Conservation (phyloP, 2,797 vertebrate species). For the Ispidina lecontei region DNA sequence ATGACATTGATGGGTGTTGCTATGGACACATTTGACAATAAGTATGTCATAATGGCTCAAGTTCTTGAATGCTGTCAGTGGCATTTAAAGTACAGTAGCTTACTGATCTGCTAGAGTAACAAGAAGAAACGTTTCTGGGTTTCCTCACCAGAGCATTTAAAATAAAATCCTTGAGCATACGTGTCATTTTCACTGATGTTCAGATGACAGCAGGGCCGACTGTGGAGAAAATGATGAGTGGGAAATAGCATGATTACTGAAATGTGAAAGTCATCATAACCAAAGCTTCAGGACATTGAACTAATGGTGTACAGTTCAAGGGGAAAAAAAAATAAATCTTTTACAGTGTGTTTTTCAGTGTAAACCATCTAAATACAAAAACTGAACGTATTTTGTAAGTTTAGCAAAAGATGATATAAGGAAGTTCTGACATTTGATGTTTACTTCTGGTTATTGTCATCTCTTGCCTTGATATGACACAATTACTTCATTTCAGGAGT, state of each 20-base stretch:
- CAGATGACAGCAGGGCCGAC: neutral
- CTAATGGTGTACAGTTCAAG: neutral
- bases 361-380: neutral
- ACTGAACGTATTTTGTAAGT: neutral
- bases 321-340: too few species aligned
- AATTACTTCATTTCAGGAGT: neutral
- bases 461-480: neutral
- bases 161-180: neutral
- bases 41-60: neutral
- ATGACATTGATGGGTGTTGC: neutral
- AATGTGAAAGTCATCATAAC: neutral
- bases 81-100: neutral
- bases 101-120: neutral
- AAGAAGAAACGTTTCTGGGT: constrained; percentile 1
- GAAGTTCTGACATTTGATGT: neutral
- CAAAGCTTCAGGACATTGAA: neutral
- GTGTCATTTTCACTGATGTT: neutral
- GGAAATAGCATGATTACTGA: neutral
- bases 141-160: neutral
- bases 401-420: neutral
- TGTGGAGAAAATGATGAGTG: neutral
- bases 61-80: neutral
- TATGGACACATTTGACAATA: constrained; percentile 2
- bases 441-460: neutral
- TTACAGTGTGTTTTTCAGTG: neutral